Conservation (phyloP, 2,888 invertebrate genomes). For the Halictus ligatus region DNA sequence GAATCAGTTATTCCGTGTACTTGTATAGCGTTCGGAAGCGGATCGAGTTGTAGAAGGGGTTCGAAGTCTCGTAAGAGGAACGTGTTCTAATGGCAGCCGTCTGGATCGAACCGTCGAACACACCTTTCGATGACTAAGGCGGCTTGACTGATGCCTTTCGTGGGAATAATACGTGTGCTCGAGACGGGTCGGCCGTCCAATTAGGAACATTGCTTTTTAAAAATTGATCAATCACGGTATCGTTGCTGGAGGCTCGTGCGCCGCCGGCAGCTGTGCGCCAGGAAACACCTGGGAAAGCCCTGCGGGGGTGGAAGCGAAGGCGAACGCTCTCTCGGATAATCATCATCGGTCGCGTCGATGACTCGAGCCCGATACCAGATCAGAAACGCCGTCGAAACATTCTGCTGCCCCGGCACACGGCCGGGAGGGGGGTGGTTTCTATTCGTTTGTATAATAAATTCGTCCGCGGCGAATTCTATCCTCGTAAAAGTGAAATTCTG, state of each 20-base stretch:
- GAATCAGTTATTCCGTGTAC: neutral
- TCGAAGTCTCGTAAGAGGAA: neutral
- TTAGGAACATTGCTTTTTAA: conserved; percentile 82
- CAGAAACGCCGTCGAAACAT: neutral
- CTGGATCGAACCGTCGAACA: conserved; percentile 64
- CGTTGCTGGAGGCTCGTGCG: conserved; percentile 71
- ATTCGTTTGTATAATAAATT: neutral
- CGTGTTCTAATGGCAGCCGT: conserved; percentile 32
- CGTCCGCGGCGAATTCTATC: neutral
- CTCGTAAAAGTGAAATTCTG: neutral
- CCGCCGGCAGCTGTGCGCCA: conserved; percentile 74
- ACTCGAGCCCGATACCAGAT: neutral
- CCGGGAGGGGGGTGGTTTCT: neutral
- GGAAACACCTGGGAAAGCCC: conserved; percentile 79
- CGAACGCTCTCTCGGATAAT: conserved; percentile 60
- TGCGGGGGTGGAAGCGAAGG: conserved; percentile 65
- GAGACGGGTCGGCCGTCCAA: conserved; percentile 73
- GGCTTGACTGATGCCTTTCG: conserved; percentile 62
- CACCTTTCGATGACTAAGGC: conserved; percentile 82
- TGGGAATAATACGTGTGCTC: conserved; percentile 50
- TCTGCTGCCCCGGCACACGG: too few species aligned
- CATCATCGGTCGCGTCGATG: conserved; percentile 46
- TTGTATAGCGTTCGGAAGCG: neutral
- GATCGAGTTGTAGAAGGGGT: conserved; percentile 13
- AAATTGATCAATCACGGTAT: conserved; percentile 81